Conservation (phyloP, 2,888 invertebrate genomes). For the Orchesellides sinensis region DNA sequence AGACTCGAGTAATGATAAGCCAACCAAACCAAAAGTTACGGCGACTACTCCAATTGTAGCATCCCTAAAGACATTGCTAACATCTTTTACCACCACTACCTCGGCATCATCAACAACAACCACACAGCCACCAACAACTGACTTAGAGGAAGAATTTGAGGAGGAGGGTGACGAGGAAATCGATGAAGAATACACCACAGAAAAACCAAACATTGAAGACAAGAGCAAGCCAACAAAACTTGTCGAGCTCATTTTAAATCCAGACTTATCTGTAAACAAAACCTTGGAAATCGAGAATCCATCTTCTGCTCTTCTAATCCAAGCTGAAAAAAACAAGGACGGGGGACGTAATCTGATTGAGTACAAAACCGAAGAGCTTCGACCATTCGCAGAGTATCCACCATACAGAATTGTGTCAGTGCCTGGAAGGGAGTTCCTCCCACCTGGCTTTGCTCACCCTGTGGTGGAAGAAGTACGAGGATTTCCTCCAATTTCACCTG, state of each 20-base stretch:
- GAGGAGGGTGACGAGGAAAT: neutral
- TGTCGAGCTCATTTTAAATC: slow-evolving; percentile 49
- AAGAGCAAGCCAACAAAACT: slow-evolving; percentile 25
- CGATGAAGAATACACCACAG: slow-evolving; percentile 2
- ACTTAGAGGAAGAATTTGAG: neutral
- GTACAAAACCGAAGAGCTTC: slow-evolving; percentile 53
- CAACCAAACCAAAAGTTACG: too few species aligned
- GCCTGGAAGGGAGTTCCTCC: slow-evolving; percentile 42
- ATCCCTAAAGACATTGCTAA: too few species aligned
- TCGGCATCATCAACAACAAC: neutral
- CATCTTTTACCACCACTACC: neutral
- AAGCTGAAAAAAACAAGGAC: neutral
- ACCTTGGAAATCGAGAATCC: slow-evolving; percentile 30
- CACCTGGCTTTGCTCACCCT: neutral
- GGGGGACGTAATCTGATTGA: slow-evolving; percentile 28
- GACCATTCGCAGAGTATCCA: slow-evolving; percentile 34
- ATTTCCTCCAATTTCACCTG: neutral
- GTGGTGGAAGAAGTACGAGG: too few species aligned
- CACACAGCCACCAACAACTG: neutral
- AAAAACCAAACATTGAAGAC: neutral
- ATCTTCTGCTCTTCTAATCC: too few species aligned
- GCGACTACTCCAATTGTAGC: too few species aligned
- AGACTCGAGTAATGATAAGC: neutral
- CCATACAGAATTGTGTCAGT: slow-evolving; percentile 47
- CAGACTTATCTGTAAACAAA: slow-evolving; percentile 38